Evolutionary conservation across 2,888 invertebrate genomes (phyloP), one percentile per base, ranked within the genome.

Genomic region (Pristionchus japonicus): DNA sequence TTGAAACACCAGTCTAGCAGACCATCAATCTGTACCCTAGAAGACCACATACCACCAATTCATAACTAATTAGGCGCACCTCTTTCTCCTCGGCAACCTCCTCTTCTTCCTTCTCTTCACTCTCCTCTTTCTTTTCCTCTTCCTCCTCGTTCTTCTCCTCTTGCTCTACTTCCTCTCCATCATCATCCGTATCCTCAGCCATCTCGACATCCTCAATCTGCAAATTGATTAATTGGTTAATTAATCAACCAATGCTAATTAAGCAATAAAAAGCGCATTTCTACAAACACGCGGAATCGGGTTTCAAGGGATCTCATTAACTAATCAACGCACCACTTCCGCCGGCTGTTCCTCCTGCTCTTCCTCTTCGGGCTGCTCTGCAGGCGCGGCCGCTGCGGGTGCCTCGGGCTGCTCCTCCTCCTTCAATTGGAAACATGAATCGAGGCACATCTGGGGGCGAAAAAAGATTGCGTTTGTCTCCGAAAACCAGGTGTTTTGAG

Each of bases 141-240:
- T 88, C 82, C 88, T 61, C 74, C 74, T 88, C 89, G 61, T 88
- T 86, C 43, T 84, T 57, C 23, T 87, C 84, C 49, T 88, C 88
- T 57, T 49, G 86, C 34, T 88, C 85, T 61, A 84, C 83, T 57
- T 34, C 82, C 11, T 20, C 82, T 13, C 49, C 86, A 17, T 84
- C 57, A 52, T 84, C 74, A 37, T 77, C 86, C 23, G 52, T 49
- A 31, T 82, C 83, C 15, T 64, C 87, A 0, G 85, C 61, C 49
- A 61, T 82, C 49, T 37, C 52, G n/a, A 40, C 20, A 49, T 83
- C 88, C 4, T 52, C 67, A 9, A 37, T 64, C 40, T 74, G 70
- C 23, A 57, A 57, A 57, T 23, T 57, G 57, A 57, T 52, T 52
- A 23, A 52, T 52, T 52, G 52, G 13, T 17, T 11, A 17, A 52